Evolutionary conservation across 1,140 invertebrate species (phyloP), one percentile per base, ranked within the genome.

Genomic region (Lerema accius): DNA sequence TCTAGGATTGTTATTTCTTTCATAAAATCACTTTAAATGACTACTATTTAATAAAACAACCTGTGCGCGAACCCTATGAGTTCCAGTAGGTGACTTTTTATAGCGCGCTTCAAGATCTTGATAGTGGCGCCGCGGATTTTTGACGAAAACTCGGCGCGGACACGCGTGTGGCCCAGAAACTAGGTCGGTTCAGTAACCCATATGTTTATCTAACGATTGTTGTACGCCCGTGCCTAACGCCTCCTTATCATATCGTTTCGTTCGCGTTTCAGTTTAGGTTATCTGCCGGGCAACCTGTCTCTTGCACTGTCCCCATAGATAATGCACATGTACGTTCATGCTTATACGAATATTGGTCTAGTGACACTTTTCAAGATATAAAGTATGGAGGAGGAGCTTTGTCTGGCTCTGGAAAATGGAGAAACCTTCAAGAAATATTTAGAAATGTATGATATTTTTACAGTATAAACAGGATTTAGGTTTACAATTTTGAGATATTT

Each of bases 141-240:
- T 82, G 70, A 78, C 71, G 74, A 81, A 89, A 86, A 77, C 80
- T 66, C 73, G 67, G 75, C 77, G 76, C 72, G 61, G 63, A 53
- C 63, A 46, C 66, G 64, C 69, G 75, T 80, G 69, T 73, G 73
- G 73, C 64, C 70, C 55, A 71, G 69, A 78, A 90, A 87, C 80
- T 90, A 67, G 87, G 87, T 88, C 87, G 85, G 87, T 90, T 90
- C 87, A 90, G 76, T 87, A 85, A 88, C 85, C 87, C 71, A 90
- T 90, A 86, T 90, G 87, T 90, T 90, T 90, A 90, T 88, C 87
- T 90, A 90, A 82, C 76, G 80, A 89, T 86, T 90, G 82, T 81
- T 71, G 82, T 74, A 71, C 75, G 73, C 68, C 72, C 65, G 72
- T 69, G 71, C 72, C 73, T 71, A 56, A 45, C 74, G 48, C 70